Evolutionary conservation across 2,113 vertebrate genomes (phyloP).

Genomic region (Onychostoma macrolepis): DNA sequence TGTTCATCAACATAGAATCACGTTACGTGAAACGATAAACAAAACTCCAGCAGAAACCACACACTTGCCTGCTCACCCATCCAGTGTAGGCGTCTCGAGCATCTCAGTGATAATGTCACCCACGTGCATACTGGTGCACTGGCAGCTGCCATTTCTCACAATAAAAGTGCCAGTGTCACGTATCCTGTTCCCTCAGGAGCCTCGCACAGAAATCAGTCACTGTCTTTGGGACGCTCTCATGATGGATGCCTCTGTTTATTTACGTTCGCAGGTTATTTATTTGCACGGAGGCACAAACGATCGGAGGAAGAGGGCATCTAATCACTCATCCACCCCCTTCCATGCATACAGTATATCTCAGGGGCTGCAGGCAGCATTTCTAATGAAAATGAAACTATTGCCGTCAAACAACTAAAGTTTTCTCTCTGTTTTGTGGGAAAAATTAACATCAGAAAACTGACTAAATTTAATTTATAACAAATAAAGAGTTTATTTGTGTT

Average conservation of each 20-base stretch:
- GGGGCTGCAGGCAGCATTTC: slow-evolving; percentile 15
- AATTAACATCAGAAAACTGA: not conserved
- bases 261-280: slow-evolving; percentile 76
- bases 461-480: not conserved
- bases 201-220: slow-evolving; percentile 70
- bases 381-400: not conserved
- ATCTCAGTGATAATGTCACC: slow-evolving; percentile 51
- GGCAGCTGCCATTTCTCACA: slow-evolving; percentile 62
- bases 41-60: slow-evolving; percentile 59
- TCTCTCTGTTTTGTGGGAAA: not conserved
- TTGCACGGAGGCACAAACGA: slow-evolving; percentile 72
- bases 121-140: slow-evolving; percentile 54
- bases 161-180: slow-evolving; percentile 60
- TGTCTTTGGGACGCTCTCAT: slow-evolving; percentile 62
- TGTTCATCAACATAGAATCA: not conserved
- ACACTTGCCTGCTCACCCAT: slow-evolving; percentile 23
- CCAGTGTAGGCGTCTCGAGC: slow-evolving; percentile 31
- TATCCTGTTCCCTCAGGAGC: slow-evolving; percentile 64
- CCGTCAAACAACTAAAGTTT: not conserved
- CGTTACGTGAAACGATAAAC: slow-evolving; percentile 48
- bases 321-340: slow-evolving; percentile 60
- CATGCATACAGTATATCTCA: slow-evolving; percentile 53
- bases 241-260: slow-evolving; percentile 77
- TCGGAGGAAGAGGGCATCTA: slow-evolving; percentile 72
- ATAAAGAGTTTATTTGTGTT: not conserved